Evolutionary conservation across 2,888 invertebrate genomes (phyloP), one percentile per base, ranked within the genome.

Genomic region (Drosophila imparisetae): DNA sequence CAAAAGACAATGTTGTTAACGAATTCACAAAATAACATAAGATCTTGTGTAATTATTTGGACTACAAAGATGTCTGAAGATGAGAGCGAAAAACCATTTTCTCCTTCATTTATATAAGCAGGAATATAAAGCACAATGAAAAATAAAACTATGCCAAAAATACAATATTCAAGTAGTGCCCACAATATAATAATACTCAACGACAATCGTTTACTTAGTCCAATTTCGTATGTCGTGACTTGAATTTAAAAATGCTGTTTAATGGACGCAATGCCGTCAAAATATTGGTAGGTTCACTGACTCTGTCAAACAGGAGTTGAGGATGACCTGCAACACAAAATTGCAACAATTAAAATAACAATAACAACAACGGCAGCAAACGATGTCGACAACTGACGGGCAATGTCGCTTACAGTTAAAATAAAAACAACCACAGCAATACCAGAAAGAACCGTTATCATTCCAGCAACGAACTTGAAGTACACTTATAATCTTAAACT

Each of bases 281-380:
- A 69, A 73, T 52, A 49, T 73, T 73, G 59, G 49, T 21, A 38
- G 61, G 29, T 74, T 60, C 59, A 42, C 55, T 42, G 61, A 49
- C 66, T 62, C 24, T 32, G 21, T 34, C 29, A 13, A 18, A 57
- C 29, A n/a, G 24, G 21, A 61, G 21, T 42, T 52, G 49, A 21
- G 45, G 32, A 50, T 62, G 48, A 61, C 54, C 48, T 52, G 59
- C 30, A 42, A 42, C 52, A 72, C 67, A 60, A 59, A 74, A 81
- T 71, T 73, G 84, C 80, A 83, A 81, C 83, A 83, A 74, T 75
- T 78, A 63, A 71, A 70, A 66, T 59, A 58, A 60, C 62, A 71
- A 63, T 50, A 71, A 59, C 66, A 45, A 58, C 66, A 68, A 49
- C 53, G 49, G 57, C n/a, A 27, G 21, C 27, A 24, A 34, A 57